Base-by-base conservation (phyloP, 2,888 invertebrate genomes). In the Tineola bisselliella region DNA sequence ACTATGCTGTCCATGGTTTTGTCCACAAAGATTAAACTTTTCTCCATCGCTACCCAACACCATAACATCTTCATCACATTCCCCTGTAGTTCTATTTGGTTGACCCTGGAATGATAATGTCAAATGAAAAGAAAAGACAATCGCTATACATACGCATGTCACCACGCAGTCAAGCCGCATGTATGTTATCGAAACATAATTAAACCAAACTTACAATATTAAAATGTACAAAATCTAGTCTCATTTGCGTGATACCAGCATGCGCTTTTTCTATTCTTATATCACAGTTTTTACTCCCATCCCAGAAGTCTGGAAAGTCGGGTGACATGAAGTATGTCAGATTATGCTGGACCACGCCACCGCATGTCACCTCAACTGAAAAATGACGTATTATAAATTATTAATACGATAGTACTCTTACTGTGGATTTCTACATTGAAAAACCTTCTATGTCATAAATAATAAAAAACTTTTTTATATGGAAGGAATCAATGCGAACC, bases 1-100 rank as follows among this genome's bases (percentile, higher is more conserved):
- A 94, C 95, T 87, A 68, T 95, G 95, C 68, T 95, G 95, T 12
- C 94, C 94, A 70, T 92, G 94, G 71, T 95, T 95, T 71, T 93
- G 91, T 0, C 95, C 95, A 71, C 95, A 95, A 10, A 95, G 68
- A 12, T 88, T 89, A 65, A 94, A 87, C 61, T 88, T 88, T 59
- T 86, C 88, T 0, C 86, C 81, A 15, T 83, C 84, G 4, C 90
- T 90, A 0, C 90, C 91, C 15, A 93, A 73, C 1, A 87, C 76
- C 76, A 92, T 91, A 8, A 90, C 82, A 69, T 95, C 95, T 54
- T 92, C 92, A 66, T 94, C 93, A 67, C 95, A 95, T 43, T 91
- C 89, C 0, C 95, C 95, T 0, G 93, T 94, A 30, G 81, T 87
- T 61, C 94, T 84, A 71, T 95, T 94, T 0, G 95, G 95, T 72